A percentile compares a stretch with the other conserved stretches of the same genome.
Evolutionary conservation across 2,888 invertebrate species (phyloP).

Genomic region (Drosophila longiperda): DNA sequence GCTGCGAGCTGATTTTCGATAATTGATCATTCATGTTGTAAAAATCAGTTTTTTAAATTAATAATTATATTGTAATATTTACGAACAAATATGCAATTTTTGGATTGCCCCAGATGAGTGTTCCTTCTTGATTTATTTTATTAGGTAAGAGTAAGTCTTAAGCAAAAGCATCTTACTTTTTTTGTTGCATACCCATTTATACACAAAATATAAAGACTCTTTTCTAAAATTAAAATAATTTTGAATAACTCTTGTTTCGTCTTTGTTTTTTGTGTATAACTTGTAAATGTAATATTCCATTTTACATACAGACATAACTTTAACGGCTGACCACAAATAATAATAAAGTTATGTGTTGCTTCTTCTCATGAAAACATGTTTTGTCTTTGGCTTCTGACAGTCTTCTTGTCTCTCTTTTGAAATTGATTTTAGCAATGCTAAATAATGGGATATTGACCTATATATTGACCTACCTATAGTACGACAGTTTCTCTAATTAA

Average conservation of each 20-base stretch:
- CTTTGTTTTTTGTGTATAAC: not conserved
- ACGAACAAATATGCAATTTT: not conserved
- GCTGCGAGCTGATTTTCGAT: conserved; percentile 1
- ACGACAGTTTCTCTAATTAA: not conserved
- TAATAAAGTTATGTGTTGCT: conserved; percentile 19
- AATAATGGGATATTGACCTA: not conserved
- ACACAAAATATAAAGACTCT: not conserved
- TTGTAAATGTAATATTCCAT: conserved; percentile 33
- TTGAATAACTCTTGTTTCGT: not conserved
- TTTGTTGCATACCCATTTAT: not conserved
- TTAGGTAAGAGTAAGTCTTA: not conserved
- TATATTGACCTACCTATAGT: not conserved
- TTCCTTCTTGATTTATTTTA: not conserved
- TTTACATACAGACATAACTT: conserved; percentile 7
- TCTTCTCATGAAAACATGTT: conserved; percentile 37
- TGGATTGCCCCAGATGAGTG: not conserved
- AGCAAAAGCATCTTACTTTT: not conserved
- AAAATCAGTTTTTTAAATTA: not conserved
- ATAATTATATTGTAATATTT: not conserved
- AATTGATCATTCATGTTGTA: not conserved
- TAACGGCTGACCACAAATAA: conserved; percentile 10
- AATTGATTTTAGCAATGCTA: not conserved
- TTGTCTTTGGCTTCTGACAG: not conserved
- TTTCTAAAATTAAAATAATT: not conserved
- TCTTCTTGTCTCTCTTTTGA: conserved; percentile 11